Percentiles rank a stretch among this genome's conserved stretches.
Evolutionary conservation across 2,797 vertebrate genomes (phyloP).

Genomic region (Arremon aurantiirostris): DNA sequence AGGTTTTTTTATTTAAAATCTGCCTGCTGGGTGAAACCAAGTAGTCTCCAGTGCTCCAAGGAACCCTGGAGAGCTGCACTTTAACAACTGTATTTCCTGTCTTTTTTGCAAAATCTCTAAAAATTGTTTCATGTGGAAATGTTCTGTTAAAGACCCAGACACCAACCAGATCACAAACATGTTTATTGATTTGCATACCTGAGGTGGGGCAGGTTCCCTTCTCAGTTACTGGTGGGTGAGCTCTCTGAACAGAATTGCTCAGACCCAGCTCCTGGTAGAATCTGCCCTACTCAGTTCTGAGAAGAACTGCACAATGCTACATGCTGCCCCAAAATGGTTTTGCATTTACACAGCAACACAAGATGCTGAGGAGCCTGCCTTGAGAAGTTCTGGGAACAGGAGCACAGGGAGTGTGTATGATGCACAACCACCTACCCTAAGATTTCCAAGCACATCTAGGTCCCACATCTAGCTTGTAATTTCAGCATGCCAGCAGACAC

Average conservation of each 20-base stretch:
- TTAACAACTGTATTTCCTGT: background rate
- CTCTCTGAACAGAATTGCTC: background rate
- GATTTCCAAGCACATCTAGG: background rate
- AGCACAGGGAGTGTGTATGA: background rate
- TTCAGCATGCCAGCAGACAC: background rate
- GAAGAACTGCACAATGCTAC: background rate
- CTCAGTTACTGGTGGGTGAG: background rate
- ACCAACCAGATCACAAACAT: background rate
- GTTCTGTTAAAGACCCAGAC: background rate
- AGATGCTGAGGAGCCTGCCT: background rate
- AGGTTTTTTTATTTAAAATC: background rate
- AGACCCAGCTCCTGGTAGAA: background rate
- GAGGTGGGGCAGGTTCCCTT: background rate
- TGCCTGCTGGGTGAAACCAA: background rate
- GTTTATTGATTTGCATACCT: background rate
- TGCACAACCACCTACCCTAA: background rate
- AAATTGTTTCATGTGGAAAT: background rate
- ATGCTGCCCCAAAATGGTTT: background rate
- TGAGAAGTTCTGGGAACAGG: background rate
- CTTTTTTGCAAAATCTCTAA: background rate
- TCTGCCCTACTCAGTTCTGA: background rate
- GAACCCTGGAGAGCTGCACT: background rate
- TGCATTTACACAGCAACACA: background rate
- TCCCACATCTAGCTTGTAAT: background rate
- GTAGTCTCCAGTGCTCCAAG: background rate